Conservation (phyloP, 2,888 invertebrate genomes). For the Bimastos eiseni region DNA sequence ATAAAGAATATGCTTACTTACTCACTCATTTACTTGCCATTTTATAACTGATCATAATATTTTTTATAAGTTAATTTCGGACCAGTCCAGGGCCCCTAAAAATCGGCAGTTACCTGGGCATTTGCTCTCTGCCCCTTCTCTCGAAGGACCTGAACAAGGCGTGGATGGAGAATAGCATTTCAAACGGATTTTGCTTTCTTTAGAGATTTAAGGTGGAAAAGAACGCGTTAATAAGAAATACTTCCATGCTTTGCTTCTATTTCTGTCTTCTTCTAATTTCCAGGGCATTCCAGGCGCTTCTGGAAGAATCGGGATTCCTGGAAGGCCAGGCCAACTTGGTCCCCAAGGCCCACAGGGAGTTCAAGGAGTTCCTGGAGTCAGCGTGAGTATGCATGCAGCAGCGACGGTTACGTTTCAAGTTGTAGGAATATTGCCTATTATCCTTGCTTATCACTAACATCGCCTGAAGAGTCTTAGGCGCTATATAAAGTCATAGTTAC, state of each 20-base stretch:
- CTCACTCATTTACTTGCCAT: no score
- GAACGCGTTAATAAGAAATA: background rate
- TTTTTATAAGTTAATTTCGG: no score
- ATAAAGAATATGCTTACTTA: no score
- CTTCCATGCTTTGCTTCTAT: background rate
- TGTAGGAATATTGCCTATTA: no score
- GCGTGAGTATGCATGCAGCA: background rate
- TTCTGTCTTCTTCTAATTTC: background rate
- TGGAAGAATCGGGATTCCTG: background rate
- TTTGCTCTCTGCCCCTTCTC: no score
- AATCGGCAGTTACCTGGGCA: no score
- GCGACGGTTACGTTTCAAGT: background rate
- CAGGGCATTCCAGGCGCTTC: background rate
- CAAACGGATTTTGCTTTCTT: background rate
- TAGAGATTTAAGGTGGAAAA: background rate
- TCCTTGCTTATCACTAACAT: no score
- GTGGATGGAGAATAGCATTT: background rate
- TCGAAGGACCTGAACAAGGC: background rate
- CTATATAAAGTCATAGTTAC: no score
- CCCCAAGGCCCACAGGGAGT: background rate
- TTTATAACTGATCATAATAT: no score
- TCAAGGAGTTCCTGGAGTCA: background rate
- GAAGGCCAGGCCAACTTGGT: background rate
- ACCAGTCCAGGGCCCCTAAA: no score
- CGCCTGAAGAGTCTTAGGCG: no score